Evolutionary conservation across 2,113 vertebrate species (phyloP), one percentile per base, ranked within the genome.

Genomic region (Nothobranchius furzeri): DNA sequence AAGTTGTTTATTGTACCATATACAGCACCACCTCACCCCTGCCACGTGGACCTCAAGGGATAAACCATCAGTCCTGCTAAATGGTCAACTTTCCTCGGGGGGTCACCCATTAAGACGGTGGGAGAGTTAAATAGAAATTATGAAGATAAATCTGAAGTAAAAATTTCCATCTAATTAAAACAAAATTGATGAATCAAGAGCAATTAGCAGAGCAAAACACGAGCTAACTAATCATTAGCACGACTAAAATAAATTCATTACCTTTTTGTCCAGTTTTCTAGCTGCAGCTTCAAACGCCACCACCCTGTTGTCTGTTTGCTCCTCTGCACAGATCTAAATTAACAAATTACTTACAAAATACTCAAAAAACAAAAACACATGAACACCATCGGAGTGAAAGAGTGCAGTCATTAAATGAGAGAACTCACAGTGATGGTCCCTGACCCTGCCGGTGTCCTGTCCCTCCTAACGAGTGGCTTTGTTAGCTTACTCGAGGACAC

Each of bases 251-350:
- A 8, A 12, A 36, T 20, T 24, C 51, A 36, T 57, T 83, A 98
- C 97, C 96, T 98, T 99, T 58, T 95, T 99, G 85, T 99, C 98
- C 83, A 99, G 90, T 89, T 98, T 98, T 85, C 97, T 95, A 65
- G 95, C 98, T 85, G 95, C 92, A 48, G 91, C 75, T 89, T 99
- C 95, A 83, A 99, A 91, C 14, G 95, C 75, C 62, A 95, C 95
- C 61, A 95, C 94, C 62, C 96, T 92, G 82, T 95, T 99, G 89
- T 99, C 98, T 57, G 96, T 98, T 62, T 94, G 92, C 92, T 98
- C 98, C 86, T 99, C 98, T 40, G 96, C 96, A 83, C 84, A 92
- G 69, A 98, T 92, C 96, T 98, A 54, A 79, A 60, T 1, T 57
- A 48, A 66, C 7, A 67, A 2, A 49, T 43, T 14, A 25, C 42